These are phyloP conservation scores for Centropristis striata DNA, from an alignment of 2,113 vertebrate genomes.

Conservation along the genomic window DNA sequence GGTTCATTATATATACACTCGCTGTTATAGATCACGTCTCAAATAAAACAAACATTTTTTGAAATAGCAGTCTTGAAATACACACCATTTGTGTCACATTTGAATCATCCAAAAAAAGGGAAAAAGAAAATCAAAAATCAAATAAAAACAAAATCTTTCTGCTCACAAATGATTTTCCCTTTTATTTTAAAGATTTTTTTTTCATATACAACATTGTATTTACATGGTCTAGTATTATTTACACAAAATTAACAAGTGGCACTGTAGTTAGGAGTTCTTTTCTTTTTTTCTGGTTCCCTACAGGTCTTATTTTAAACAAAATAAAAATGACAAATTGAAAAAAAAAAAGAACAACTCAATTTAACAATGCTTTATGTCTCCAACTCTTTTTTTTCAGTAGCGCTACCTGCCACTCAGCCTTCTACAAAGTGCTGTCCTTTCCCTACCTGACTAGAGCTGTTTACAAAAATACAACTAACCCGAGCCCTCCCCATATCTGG, in stretches of 20 bases:
- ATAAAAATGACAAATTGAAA: constrained; percentile 78
- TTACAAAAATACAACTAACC: constrained; percentile 76
- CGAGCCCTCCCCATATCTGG: constrained; percentile 16
- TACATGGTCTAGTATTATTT: constrained; percentile 87
- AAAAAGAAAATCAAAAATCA: constrained; percentile 34
- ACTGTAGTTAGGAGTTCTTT: constrained; percentile 82
- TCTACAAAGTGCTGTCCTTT: constrained; percentile 83
- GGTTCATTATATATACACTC: constrained; percentile 73
- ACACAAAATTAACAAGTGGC: constrained; percentile 88
- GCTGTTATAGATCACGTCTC: constrained; percentile 61
- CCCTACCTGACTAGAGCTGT: constrained; percentile 64
- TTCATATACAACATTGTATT: constrained; percentile 90
- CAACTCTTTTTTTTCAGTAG: constrained; percentile 63
- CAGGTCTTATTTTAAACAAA: constrained; percentile 73
- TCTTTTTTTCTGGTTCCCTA: constrained; percentile 70
- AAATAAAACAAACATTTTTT: constrained; percentile 60
- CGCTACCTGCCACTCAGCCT: constrained; percentile 73
- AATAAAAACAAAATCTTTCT: constrained; percentile 74
- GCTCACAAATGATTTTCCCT: constrained; percentile 83
- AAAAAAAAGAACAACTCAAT: constrained; percentile 48
- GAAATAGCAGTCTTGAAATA: constrained; percentile 63
- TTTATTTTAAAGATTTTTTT: constrained; percentile 88
- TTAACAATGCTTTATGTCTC: constrained; percentile 72
- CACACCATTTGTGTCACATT: constrained; percentile 75
- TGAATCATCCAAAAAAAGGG: constrained; percentile 65